These are phyloP conservation scores for Ibycter americanus DNA, from an alignment of 2,797 vertebrate genomes.

Conservation along the genomic window DNA sequence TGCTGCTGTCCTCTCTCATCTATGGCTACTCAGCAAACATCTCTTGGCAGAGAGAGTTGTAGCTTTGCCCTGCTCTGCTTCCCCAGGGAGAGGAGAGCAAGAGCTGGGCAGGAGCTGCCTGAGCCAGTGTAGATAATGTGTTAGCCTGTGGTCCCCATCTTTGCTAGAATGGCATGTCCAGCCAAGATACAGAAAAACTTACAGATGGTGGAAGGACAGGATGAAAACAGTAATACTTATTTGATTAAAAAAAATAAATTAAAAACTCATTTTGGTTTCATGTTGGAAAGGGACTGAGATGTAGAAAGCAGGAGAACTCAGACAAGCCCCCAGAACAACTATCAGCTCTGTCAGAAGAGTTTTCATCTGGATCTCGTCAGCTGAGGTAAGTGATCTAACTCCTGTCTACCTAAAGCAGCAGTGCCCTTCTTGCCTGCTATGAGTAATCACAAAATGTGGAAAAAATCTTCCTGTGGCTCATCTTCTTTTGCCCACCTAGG, in stretches of 20 bases:
- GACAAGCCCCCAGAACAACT: background rate
- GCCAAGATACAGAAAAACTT: background rate
- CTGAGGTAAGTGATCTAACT: background rate
- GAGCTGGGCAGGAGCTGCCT: background rate
- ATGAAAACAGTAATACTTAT: background rate
- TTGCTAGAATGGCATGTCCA: background rate
- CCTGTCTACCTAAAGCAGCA: background rate
- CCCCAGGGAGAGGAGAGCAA: background rate
- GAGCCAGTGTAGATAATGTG: background rate
- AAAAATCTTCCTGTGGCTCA: background rate
- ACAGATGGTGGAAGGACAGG: background rate
- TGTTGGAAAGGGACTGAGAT: background rate
- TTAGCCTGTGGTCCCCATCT: background rate
- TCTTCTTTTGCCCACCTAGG: background rate
- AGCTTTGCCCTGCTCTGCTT: background rate
- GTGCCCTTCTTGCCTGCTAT: background rate
- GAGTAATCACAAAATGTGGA: background rate
- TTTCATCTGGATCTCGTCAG: background rate
- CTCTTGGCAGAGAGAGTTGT: background rate
- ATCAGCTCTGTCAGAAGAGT: background rate
- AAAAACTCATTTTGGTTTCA: background rate
- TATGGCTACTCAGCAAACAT: background rate
- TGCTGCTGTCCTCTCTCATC: background rate
- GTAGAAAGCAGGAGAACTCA: background rate
- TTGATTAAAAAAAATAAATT: background rate